Conservation (phyloP, 2,888 invertebrate genomes). For the Merodon equestris region DNA sequence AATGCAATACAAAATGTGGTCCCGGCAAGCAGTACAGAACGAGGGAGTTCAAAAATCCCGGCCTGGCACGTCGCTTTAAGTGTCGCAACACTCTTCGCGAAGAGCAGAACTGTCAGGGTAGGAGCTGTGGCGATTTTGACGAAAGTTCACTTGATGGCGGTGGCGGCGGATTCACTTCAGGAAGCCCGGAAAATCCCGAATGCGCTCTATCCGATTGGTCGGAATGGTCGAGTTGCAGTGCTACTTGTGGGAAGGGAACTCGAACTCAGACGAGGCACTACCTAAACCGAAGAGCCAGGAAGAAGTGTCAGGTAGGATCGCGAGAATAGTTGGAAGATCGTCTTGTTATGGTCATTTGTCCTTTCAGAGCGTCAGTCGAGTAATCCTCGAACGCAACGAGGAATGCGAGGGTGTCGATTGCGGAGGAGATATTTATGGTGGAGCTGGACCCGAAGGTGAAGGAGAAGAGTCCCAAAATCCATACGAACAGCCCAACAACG, state of each 20-base stretch:
- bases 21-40: conserved; percentile 78
- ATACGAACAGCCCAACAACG: conserved; percentile 70
- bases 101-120: conserved; percentile 78
- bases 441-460: neutral
- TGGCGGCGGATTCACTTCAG: conserved; percentile 37
- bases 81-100: conserved; percentile 75
- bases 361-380: conserved; percentile 74
- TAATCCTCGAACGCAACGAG: conserved; percentile 79
- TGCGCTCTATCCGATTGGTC: conserved; percentile 88
- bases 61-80: conserved; percentile 73
- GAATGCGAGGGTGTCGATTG: conserved; percentile 78
- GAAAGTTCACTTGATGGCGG: conserved; percentile 71
- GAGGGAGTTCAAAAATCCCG: conserved; percentile 76
- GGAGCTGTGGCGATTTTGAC: conserved; percentile 74
- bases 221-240: conserved; percentile 88
- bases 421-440: conserved; percentile 74
- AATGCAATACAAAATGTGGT: conserved; percentile 80
- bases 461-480: conserved; percentile 25
- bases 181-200: conserved; percentile 79
- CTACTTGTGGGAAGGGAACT: conserved; percentile 85
- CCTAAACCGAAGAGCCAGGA: conserved; percentile 82
- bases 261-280: conserved; percentile 86
- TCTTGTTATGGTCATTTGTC: neutral
- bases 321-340: neutral
- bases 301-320: conserved; percentile 81